phyloP scores from a whole-genome alignment of 2,113 vertebrate genomes.

The Elephantulus edwardii region DNA sequence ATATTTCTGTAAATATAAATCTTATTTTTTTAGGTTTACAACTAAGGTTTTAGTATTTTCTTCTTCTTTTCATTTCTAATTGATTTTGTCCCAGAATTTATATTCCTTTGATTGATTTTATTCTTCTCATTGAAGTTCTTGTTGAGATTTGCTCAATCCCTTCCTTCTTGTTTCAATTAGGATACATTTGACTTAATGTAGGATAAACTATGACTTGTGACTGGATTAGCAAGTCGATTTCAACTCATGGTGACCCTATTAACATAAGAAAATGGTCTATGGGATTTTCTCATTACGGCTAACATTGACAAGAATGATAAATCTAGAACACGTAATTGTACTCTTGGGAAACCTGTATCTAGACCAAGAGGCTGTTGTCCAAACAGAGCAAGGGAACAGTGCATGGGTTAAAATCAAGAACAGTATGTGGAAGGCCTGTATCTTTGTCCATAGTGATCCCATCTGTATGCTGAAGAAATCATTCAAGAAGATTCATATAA shows the following conservation, averaged over 20 bases:
- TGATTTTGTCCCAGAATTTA: conserved; percentile 13
- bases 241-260: background rate
- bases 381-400: background rate
- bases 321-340: too few species aligned
- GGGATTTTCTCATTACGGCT: too few species aligned
- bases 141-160: too few species aligned
- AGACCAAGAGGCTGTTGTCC: too few species aligned
- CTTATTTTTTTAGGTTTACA: conserved; percentile 26
- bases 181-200: background rate
- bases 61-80: conserved; percentile 1
- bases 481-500: too few species aligned
- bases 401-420: too few species aligned
- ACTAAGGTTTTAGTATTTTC: background rate
- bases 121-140: background rate
- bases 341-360: too few species aligned
- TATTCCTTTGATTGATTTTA: background rate
- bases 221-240: background rate
- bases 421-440: too few species aligned
- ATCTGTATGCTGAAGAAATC: too few species aligned
- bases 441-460: too few species aligned
- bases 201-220: background rate
- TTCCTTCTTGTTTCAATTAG: background rate
- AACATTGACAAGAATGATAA: too few species aligned
- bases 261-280: too few species aligned
- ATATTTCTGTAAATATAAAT: background rate